Percentiles rank a stretch among this genome's conserved stretches.
phyloP scores from a whole-genome alignment of 2,797 vertebrate species.

The Macropodus opercularis region DNA sequence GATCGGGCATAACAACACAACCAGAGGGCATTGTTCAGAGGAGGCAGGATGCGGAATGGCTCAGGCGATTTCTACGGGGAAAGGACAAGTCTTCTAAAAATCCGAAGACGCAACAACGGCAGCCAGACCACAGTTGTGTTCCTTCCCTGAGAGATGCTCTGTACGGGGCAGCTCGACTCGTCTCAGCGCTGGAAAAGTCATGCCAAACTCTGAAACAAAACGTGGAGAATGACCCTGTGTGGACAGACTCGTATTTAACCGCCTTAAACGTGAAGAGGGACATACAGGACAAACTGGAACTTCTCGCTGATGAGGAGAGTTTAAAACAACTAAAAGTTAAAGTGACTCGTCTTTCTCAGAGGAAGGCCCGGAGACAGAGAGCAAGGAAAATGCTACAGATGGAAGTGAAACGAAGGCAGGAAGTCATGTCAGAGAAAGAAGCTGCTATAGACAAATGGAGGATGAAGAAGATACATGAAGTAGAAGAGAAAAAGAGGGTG shows the following conservation, averaged over 20 bases:
- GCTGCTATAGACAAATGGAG: slow-evolving; percentile 88
- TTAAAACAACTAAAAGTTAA: slow-evolving; percentile 69
- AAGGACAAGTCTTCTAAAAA: not conserved
- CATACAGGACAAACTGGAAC: slow-evolving; percentile 58
- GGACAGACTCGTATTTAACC: slow-evolving; percentile 64
- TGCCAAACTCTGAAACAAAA: slow-evolving; percentile 71
- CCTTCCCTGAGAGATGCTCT: slow-evolving; percentile 56
- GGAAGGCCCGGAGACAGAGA: slow-evolving; percentile 75
- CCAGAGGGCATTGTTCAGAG: slow-evolving; percentile 49
- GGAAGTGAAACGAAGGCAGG: slow-evolving; percentile 73
- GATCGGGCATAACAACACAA: accelerated
- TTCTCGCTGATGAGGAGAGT: slow-evolving; percentile 60
- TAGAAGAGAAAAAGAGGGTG: slow-evolving; percentile 91
- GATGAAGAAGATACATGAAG: slow-evolving; percentile 84
- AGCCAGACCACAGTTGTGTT: not conserved
- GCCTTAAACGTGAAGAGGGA: slow-evolving; percentile 53
- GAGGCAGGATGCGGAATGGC: slow-evolving; percentile 70
- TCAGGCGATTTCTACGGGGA: slow-evolving; percentile 58
- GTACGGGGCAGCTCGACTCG: slow-evolving; percentile 59
- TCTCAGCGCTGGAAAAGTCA: slow-evolving; percentile 66
- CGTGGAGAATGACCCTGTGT: slow-evolving; percentile 69
- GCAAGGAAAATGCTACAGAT: slow-evolving; percentile 57
- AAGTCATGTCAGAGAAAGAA: slow-evolving; percentile 77
- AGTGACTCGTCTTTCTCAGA: slow-evolving; percentile 70
- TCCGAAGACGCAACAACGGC: not conserved